Evolutionary conservation across 1,140 invertebrate genomes (phyloP), one percentile per base, ranked within the genome.

Genomic region (Mactra quadrangularis): DNA sequence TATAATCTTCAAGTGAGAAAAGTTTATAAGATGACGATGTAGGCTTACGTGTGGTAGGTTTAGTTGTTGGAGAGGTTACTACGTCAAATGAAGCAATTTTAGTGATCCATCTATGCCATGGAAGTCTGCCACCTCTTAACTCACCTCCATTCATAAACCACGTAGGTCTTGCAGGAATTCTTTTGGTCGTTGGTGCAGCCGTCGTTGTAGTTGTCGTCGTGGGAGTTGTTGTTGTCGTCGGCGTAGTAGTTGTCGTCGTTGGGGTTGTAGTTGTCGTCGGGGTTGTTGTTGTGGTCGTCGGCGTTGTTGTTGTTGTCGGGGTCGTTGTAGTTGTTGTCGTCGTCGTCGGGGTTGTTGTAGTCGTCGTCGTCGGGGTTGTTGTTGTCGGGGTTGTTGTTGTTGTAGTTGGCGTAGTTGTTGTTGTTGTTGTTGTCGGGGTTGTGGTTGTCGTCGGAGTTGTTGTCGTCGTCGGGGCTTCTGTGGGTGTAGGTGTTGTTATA

Each of bases 171-270:
- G 19, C 25, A 6, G 25, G 25, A 19, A 66, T 53, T 15, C 50
- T 47, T 29, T n/a, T 0, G 68, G 50, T 41, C 15, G 38, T 41
- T 6, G 35, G 22, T 6, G 52, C 25, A 25, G 41, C 25, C 60
- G 60, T 76, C 25, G 41, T 41, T 22, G 45, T 22, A 35, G 22
- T 41, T 45, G 41, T 64, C 29, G 25, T 71, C 19, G 64, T 77
- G 13, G 41, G n/a, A 15, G 60, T 66, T 55, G 50, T 38, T n/a
- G 22, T 22, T 19, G 55, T 47, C 15, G 55, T 50, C 31, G 52
- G 55, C 47, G 35, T 70, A n/a, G 45, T 33, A 41, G 59, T 22
- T 57, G 47, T 66, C 17, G 53, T 25, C 11, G 22, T 25, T 19
- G 50, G 17, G 45, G 62, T 59, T 50, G 53, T 81, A 25, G 41